These are phyloP conservation scores for Himalopsyche phryganea DNA, from an alignment of 1,140 invertebrate species.

Conservation along the genomic window DNA sequence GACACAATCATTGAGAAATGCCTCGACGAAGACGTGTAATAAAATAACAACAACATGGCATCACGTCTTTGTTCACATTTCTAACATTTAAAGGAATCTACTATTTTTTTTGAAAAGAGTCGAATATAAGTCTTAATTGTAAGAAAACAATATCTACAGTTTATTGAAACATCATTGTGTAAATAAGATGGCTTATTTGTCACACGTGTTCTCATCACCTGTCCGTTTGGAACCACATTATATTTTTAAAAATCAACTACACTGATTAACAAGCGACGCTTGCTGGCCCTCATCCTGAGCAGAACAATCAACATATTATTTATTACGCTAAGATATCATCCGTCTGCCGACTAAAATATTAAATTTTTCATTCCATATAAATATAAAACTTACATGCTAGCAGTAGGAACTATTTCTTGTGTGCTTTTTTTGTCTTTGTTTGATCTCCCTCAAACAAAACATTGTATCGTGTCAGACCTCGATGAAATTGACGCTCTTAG, in stretches of 20 bases:
- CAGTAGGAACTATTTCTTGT: constrained; percentile 36
- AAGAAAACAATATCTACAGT: no score
- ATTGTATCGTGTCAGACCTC: background rate
- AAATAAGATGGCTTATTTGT: no score
- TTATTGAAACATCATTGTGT: no score
- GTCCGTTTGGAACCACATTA: constrained; percentile 11
- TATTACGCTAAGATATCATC: constrained; percentile 27
- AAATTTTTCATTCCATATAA: constrained; percentile 31
- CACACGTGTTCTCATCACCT: no score
- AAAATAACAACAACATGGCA: no score
- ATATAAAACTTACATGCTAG: constrained; percentile 34
- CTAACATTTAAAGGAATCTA: no score
- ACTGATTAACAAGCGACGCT: constrained; percentile 28
- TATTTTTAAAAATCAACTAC: constrained; percentile 20
- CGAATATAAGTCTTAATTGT: no score
- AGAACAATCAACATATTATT: constrained; percentile 14
- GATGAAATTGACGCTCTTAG: constrained; percentile 47
- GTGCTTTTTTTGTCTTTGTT: constrained; percentile 29
- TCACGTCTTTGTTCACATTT: no score
- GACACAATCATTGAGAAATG: no score
- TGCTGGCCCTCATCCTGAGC: constrained; percentile 18
- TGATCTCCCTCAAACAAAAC: constrained; percentile 22
- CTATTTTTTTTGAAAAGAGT: no score
- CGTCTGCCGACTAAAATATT: constrained; percentile 30
- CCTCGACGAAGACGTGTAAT: no score